phyloP scores from a whole-genome alignment of 2,113 vertebrate species.

The Egretta garzetta region DNA sequence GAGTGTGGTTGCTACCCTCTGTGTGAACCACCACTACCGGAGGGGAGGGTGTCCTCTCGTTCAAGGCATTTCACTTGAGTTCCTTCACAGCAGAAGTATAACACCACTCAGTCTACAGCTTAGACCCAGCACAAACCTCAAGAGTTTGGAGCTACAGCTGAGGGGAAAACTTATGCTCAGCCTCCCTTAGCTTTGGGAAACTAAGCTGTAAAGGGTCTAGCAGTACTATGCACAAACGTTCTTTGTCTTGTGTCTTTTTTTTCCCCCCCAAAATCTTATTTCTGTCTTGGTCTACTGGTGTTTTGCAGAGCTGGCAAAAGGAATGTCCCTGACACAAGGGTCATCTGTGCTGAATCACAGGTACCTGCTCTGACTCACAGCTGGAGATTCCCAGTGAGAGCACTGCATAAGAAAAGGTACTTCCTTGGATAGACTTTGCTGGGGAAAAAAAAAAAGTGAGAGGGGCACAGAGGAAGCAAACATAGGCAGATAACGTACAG shows the following conservation, averaged over 20 bases:
- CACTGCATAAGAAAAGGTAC: background rate
- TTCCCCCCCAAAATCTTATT: background rate
- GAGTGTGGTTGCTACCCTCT: background rate
- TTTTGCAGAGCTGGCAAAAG: background rate
- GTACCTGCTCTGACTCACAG: background rate
- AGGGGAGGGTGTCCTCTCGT: background rate
- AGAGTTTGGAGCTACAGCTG: background rate
- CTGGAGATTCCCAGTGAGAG: background rate
- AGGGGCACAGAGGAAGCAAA: background rate
- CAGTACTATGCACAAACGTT: background rate
- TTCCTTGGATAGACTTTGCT: background rate
- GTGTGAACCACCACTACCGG: background rate
- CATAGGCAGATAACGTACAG: background rate
- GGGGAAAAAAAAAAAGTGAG: background rate
- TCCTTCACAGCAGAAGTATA: background rate
- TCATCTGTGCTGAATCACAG: background rate
- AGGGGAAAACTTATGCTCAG: background rate
- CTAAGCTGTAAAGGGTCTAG: background rate
- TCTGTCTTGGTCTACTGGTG: background rate
- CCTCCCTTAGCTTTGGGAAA: background rate
- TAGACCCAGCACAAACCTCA: background rate
- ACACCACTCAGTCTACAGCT: fast-evolving
- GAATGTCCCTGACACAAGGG: background rate
- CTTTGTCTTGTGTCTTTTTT: background rate
- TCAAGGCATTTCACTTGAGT: background rate